A percentile compares a stretch with the other conserved stretches of the same genome.
Evolutionary conservation across 2,797 vertebrate species (phyloP).

Genomic region (Lepidocolaptes lacrymiger): DNA sequence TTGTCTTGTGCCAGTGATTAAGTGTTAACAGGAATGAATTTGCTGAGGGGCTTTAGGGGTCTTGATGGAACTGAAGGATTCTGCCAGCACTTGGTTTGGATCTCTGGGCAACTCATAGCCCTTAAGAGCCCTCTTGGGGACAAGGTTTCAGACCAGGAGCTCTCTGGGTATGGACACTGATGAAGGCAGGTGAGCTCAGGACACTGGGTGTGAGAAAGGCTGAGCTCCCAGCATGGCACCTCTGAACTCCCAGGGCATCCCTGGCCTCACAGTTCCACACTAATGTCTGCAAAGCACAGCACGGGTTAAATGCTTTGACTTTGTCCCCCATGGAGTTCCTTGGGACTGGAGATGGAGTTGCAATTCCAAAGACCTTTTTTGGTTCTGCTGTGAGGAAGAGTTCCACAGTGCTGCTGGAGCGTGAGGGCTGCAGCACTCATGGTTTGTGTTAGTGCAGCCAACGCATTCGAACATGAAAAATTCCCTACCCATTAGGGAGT

Average conservation of each 20-base stretch:
- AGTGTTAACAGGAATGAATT: rapidly evolving
- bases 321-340: neutral
- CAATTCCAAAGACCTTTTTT: neutral
- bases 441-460: slow-evolving; percentile 1
- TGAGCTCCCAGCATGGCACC: neutral
- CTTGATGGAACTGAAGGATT: neutral
- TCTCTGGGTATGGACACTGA: neutral
- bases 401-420: neutral
- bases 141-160: too few relatives aligned
- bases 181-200: rapidly evolving
- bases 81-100: rapidly evolving
- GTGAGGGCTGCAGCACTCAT: neutral
- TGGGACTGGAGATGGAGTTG: neutral
- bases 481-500: neutral
- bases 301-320: neutral
- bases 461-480: neutral
- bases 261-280: slow-evolving; percentile 45
- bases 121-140: rapidly evolving
- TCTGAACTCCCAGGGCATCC: neutral
- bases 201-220: neutral
- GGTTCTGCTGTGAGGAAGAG: neutral
- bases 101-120: rapidly evolving
- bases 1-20: neutral
- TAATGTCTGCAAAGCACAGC: slow-evolving; percentile 39
- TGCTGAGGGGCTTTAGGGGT: neutral